Base-by-base conservation (phyloP, 2,888 invertebrate genomes). In the Caenorhabditis virilis region DNA sequence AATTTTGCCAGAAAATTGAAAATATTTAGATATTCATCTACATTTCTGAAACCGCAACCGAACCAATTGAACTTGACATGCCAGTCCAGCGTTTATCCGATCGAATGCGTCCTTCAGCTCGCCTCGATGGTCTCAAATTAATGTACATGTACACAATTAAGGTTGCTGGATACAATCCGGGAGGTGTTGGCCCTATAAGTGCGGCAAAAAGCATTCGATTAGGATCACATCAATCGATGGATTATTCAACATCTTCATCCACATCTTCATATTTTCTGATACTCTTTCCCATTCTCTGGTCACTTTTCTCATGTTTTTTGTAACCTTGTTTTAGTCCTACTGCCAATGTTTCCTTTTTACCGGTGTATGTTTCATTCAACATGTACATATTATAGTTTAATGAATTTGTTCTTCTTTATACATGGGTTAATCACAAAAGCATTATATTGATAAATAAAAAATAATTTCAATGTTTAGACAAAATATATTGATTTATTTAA, bases 121-220 rank as follows among this genome's bases (percentile, higher is more conserved):
- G 77, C 11, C 63, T 80, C 16, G 79, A 80, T 36, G 80, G 80
- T 15, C 62, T 80, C 7, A 72, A 74, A 26, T 47, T 75, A 3
- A 78, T 78, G 78, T 79, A 75, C 53, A 75, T 68, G 55, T 80
- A 80, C 57, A 77, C 72, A 4, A 69, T 79, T 2, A 27, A 60
- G 36, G 77, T 74, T 2, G 79, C 79, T 20, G 80, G 69, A 35
- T 80, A 78, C 63, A 80, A 80, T 57, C 55, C 70, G 15, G 80
- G 80, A 22, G 80, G 80, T 13, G 48, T 76, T 22, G 80, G 80
- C 23, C 80, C 80, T 2, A 33, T 58, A 18, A 74, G 74, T 51
- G 59, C 65, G 7, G 48, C 76, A 0, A 54, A 64, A 30, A 66
- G 70, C 27, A 72, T 80, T 30, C 71, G 79, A 48, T 60, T 79